Evolutionary conservation across 2,888 invertebrate genomes (phyloP), one percentile per base, ranked within the genome.

Genomic region (Sussaba pulchella): DNA sequence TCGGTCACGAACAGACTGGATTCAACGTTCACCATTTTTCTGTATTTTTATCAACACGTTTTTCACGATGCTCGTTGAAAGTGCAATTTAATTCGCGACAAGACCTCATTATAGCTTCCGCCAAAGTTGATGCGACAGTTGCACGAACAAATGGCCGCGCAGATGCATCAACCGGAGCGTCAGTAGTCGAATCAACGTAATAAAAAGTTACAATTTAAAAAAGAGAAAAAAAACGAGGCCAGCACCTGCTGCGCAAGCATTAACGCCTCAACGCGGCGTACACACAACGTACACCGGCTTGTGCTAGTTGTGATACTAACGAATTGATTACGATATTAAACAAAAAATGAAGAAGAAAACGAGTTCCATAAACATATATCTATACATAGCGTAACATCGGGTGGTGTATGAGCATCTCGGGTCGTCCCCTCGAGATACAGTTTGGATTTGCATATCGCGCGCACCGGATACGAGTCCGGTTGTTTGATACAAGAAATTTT

Each of bases 311-410:
- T 47, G 10, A 14, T 39, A 57, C 39, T 72, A 72, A 80, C 75
- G 59, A 75, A 78, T 73, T 67, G 45, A 67, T 24, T 45, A 66
- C 45, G 52, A 64, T 74, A 74, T 54, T 61, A 80, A 72, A 31
- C 4, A 59, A 59, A 61, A 26, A 36, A 24, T 12, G 45, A 39
- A 31, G 21, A 31, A 31, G 4, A 31, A 31, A 2, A 31, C 2
- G 4, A 31, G 31, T 5, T 6, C 31, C 4, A 57, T 26, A 64
- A 19, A n/a, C 36, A 41, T 26, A 47, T 66, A 39, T 31, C 31
- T 31, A 31, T 6, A 31, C 6, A 31, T 31, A 31, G 31, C 2
- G 6, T 2, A 31, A 31, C 31, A 31, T 6, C 31, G 31, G 2
- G 31, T 31, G 31, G 2, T 31, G 31, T 31, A 31, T 31, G 31